Conservation (phyloP, 2,797 vertebrate genomes). For the Muraenolepis orangiensis region DNA sequence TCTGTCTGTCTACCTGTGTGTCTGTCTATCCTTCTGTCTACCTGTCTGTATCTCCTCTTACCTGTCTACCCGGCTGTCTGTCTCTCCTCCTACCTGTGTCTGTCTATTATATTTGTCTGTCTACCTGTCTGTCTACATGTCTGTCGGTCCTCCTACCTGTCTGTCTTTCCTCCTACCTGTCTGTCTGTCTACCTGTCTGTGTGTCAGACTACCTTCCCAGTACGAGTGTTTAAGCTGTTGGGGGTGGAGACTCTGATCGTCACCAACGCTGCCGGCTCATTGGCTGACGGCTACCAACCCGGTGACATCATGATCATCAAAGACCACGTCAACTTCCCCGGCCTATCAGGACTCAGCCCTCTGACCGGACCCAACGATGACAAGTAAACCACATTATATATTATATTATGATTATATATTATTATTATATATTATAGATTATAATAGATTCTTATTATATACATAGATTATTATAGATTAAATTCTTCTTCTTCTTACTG, state of each 20-base stretch:
- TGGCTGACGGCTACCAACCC: slow-evolving; percentile 69
- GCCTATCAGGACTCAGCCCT: slow-evolving; percentile 75
- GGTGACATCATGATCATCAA: slow-evolving; percentile 84
- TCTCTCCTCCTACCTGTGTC: too few relatives aligned
- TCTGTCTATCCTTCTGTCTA: too few relatives aligned
- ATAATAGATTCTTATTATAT: not conserved
- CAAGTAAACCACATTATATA: slow-evolving; percentile 35
- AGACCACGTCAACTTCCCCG: slow-evolving; percentile 81
- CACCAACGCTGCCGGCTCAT: slow-evolving; percentile 80
- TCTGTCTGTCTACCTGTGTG: too few relatives aligned
- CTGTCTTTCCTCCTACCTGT: not conserved
- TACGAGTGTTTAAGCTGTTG: slow-evolving; percentile 79
- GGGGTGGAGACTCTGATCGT: slow-evolving; percentile 80
- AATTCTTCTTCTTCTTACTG: too few relatives aligned
- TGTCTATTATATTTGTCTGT: too few relatives aligned
- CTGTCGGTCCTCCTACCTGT: not conserved
- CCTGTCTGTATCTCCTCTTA: not conserved
- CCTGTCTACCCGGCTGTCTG: too few relatives aligned
- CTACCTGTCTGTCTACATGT: too few relatives aligned
- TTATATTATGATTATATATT: not conserved
- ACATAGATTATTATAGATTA: not conserved
- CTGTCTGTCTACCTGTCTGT: slow-evolving; percentile 21
- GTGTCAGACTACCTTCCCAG: slow-evolving; percentile 77
- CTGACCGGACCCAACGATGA: slow-evolving; percentile 75
- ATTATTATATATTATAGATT: too few relatives aligned